Conservation (phyloP, 2,113 vertebrate species). For the Fulica atra region DNA sequence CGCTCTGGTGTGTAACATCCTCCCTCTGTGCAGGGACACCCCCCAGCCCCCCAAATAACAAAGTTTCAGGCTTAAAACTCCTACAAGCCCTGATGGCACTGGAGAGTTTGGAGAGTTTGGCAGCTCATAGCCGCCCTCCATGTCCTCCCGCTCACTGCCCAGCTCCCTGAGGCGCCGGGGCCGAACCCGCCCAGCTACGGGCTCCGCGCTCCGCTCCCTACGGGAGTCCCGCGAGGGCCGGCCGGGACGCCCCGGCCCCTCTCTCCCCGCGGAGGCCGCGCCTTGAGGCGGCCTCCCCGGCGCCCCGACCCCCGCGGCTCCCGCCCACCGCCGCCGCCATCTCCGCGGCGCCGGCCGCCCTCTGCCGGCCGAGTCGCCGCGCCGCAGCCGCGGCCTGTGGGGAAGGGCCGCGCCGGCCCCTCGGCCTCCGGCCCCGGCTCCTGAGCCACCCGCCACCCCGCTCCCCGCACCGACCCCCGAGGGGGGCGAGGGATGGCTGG, state of each 20-base stretch:
- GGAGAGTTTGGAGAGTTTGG: accelerated
- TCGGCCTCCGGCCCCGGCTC: background rate
- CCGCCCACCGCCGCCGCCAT: background rate
- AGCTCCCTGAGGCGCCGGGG: background rate
- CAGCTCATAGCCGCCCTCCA: accelerated
- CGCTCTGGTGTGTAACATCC: accelerated
- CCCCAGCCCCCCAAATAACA: accelerated
- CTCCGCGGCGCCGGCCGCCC: background rate
- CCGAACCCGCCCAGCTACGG: background rate
- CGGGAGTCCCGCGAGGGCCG: background rate
- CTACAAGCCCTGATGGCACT: accelerated
- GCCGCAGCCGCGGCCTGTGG: background rate
- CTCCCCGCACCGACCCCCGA: background rate
- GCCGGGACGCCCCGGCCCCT: too few species aligned
- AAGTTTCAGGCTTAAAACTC: background rate
- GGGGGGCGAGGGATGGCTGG: background rate
- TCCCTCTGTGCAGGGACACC: background rate
- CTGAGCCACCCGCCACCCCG: background rate
- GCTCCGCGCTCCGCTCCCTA: background rate
- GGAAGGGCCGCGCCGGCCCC: background rate
- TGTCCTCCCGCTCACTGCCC: background rate
- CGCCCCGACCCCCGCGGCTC: background rate
- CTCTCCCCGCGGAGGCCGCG: background rate
- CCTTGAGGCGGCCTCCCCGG: background rate
- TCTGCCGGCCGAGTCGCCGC: background rate